These are phyloP conservation scores for Nomada lathburiana DNA, from an alignment of 2,888 invertebrate genomes.

Conservation along the genomic window DNA sequence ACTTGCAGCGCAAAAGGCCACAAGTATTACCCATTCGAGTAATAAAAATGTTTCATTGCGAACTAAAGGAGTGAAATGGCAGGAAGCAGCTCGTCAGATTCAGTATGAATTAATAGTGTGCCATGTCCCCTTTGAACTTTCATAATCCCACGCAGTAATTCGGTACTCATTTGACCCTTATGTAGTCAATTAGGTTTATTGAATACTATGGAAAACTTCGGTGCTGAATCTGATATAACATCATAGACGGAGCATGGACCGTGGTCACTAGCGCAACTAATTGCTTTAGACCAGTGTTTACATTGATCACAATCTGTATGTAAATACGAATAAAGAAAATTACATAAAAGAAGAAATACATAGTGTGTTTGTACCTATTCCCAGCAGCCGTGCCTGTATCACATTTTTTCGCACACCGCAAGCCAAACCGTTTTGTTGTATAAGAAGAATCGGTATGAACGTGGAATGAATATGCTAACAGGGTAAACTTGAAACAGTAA, in stretches of 20 bases:
- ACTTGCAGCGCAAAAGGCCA: conserved; percentile 70
- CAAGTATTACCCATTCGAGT: conserved; percentile 76
- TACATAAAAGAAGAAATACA: neutral
- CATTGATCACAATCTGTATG: neutral
- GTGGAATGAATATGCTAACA: conserved; percentile 2
- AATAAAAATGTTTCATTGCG: neutral
- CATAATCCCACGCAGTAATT: conserved; percentile 51
- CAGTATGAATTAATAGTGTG: conserved; percentile 39
- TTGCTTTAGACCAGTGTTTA: neutral
- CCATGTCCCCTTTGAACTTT: conserved; percentile 54
- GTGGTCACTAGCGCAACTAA: neutral
- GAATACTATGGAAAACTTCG: conserved; percentile 61
- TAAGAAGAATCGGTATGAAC: no score
- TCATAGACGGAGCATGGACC: conserved; percentile 1
- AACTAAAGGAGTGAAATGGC: conserved; percentile 21
- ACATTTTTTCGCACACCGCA: no score
- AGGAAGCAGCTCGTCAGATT: conserved; percentile 57
- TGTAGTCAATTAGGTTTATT: conserved; percentile 63
- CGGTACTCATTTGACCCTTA: conserved; percentile 59
- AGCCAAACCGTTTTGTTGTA: no score
- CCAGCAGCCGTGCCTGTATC: no score
- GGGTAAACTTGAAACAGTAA: neutral
- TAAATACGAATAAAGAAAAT: conserved; percentile 7
- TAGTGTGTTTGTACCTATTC: neutral
- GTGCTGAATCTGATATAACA: conserved; percentile 22